A percentile compares a stretch with the other conserved stretches of the same genome.
phyloP scores from a whole-genome alignment of 2,113 vertebrate species.

The Arenaria interpres region DNA sequence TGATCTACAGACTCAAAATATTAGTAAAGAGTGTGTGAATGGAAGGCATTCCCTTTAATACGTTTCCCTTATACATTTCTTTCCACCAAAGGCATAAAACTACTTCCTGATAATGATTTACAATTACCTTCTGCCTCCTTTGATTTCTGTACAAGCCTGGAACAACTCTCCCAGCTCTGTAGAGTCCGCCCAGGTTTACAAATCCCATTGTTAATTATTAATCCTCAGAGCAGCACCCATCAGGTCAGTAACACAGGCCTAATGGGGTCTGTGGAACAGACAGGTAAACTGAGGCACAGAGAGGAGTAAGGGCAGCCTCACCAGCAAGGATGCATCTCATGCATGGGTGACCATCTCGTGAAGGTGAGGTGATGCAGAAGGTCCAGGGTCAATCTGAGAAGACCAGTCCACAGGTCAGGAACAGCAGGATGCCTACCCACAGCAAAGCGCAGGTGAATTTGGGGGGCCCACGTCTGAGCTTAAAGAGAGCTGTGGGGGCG shows the following conservation, averaged over 20 bases:
- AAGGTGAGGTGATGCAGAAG: not conserved
- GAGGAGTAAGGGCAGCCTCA: not conserved
- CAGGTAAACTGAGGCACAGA: conserved; percentile 1
- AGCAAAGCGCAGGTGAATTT: rapidly evolving
- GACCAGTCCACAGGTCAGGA: not conserved
- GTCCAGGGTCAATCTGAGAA: not conserved
- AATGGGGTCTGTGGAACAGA: not conserved
- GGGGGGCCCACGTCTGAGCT: rapidly evolving
- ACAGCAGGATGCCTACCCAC: not conserved
- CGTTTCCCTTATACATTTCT: not conserved
- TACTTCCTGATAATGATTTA: conserved; percentile 35
- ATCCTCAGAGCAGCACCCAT: not conserved
- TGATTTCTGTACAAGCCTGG: not conserved
- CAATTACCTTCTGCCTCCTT: conserved; percentile 13
- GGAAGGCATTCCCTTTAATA: not conserved
- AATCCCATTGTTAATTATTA: conserved; percentile 29
- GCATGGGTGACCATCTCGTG: no score
- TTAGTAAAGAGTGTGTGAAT: not conserved
- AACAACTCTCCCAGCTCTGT: not conserved
- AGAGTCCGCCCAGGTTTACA: not conserved
- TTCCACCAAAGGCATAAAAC: not conserved
- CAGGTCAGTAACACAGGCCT: not conserved
- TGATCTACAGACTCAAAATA: not conserved
- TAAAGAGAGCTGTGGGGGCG: not conserved
- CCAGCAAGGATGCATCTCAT: rapidly evolving